These are phyloP conservation scores for silkworm (Bombyx mori) DNA, from an alignment of 1,140 invertebrate genomes.

Conservation along the genomic window DNA sequence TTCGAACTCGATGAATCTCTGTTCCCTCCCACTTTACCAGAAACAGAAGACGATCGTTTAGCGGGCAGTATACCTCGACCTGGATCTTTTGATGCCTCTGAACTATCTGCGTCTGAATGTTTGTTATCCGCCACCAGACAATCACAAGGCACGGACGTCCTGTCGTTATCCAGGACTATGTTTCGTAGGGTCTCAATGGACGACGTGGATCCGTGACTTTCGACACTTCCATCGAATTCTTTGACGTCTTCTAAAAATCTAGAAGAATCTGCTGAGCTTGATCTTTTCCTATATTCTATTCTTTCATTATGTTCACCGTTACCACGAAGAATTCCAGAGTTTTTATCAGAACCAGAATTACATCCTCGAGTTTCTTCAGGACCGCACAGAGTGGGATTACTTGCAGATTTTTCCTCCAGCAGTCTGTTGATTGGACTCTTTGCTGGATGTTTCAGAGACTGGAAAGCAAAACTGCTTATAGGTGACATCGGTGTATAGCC, in stretches of 20 bases:
- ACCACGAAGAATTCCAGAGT: too few species aligned
- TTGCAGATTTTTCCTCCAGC: slow-evolving; percentile 73
- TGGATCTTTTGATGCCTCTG: slow-evolving; percentile 43
- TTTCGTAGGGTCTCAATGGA: slow-evolving; percentile 68
- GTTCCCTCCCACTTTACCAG: slow-evolving; percentile 80
- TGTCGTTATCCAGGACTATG: slow-evolving; percentile 26
- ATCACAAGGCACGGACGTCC: slow-evolving; percentile 27
- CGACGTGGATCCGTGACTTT: slow-evolving; percentile 52
- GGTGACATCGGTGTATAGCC: slow-evolving; percentile 81
- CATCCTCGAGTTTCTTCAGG: slow-evolving; percentile 18
- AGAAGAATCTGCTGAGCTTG: slow-evolving; percentile 81
- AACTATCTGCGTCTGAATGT: slow-evolving; percentile 51
- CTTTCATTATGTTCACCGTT: slow-evolving; percentile 16
- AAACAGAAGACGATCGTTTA: slow-evolving; percentile 58
- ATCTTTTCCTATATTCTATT: slow-evolving; percentile 67
- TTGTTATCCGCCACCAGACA: slow-evolving; percentile 30
- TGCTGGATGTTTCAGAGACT: slow-evolving; percentile 38
- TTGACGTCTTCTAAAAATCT: slow-evolving; percentile 74
- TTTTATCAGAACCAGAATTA: slow-evolving; percentile 6
- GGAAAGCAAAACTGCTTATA: slow-evolving; percentile 59
- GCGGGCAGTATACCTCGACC: slow-evolving; percentile 10
- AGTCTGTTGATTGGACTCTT: slow-evolving; percentile 39
- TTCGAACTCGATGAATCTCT: slow-evolving; percentile 86
- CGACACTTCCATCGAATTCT: slow-evolving; percentile 63
- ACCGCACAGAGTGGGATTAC: slow-evolving; percentile 76